Base-by-base conservation (phyloP, 2,113 vertebrate genomes). In the Bothrops jararaca region DNA sequence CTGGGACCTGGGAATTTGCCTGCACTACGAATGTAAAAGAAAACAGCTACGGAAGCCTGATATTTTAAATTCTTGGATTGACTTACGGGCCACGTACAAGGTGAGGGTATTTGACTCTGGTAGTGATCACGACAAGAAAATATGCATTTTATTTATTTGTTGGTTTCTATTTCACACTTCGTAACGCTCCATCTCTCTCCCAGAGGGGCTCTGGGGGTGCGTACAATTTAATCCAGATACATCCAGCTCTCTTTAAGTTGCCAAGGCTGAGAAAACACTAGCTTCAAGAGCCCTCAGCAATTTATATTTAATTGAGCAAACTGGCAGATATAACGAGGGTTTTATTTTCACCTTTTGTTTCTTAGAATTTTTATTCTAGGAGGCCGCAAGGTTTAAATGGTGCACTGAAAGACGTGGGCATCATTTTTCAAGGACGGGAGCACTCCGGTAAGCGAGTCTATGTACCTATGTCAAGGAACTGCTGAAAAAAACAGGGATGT, bases 1-100 rank as follows among this genome's bases (percentile, higher is more conserved):
- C 94, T 99, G 99, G 99, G 99, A 99, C 97, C 97, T 99, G 85
- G 99, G 98, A 0, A 98, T 99, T 94, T 99, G 99, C 97, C 97
- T 99, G 96, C 98, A 98, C 69, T 99, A 99, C 2, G 99, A 99
- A 92, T 99, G 99, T 96, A 99, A 98, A 96, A 98, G 99, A 93
- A 99, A 99, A 96, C 99, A 99, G 96, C 97, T 99, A 88, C 93
- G 95, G 92, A 99, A 99, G 96, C 98, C 99, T 1, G 95, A 97
- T 45, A 97, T 98, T 48, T 97, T 99, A 64, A 99, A 98, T 94
- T 98, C 97, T 95, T 99, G 99, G 99, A 99, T 99, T 91, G 99
- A 99, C 95, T 98, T 99, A 94, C 98, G 99, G 96, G 97, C 97
- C 91, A 99, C 98, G 0, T 99, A 99, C 96, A 98, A 97, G 98